Evolutionary conservation across 2,888 invertebrate genomes (phyloP).

Genomic region (Hypolimnas misippus): DNA sequence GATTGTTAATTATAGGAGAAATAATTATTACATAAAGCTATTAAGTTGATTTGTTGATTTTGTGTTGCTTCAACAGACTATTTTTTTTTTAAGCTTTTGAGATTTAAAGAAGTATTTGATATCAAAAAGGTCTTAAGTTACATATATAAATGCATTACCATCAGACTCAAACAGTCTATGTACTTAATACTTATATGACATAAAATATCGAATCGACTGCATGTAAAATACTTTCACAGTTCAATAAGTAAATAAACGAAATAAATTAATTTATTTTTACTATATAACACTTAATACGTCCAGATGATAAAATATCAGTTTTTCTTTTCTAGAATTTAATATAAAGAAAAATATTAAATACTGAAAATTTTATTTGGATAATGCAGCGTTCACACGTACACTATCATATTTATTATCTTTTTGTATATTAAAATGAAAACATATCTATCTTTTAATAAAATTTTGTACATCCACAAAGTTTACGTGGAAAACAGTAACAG

Average conservation of each 20-base stretch:
- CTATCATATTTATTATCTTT: not conserved
- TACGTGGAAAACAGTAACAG: constrained; percentile 51
- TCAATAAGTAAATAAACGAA: constrained; percentile 3
- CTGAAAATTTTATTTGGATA: no score
- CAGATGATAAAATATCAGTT: no score
- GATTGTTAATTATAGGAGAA: not conserved
- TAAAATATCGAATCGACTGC: not conserved
- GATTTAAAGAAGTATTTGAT: constrained; percentile 8
- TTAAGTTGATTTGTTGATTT: no score
- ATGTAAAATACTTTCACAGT: constrained; percentile 1
- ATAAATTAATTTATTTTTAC: constrained; percentile 4
- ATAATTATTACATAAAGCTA: no score
- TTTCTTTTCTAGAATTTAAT: no score
- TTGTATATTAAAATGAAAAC: not conserved
- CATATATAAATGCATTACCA: not conserved
- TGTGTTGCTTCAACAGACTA: no score
- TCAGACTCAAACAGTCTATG: constrained; percentile 5
- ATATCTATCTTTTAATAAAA: constrained; percentile 16
- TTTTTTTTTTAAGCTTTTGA: no score
- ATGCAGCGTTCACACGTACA: constrained; percentile 5
- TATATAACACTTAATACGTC: constrained; percentile 7
- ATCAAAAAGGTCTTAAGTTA: not conserved
- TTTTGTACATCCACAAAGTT: constrained; percentile 32
- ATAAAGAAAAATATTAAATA: not conserved
- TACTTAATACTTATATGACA: constrained; percentile 6